phyloP scores from a whole-genome alignment of 2,113 vertebrate genomes.

The Pica pica region DNA sequence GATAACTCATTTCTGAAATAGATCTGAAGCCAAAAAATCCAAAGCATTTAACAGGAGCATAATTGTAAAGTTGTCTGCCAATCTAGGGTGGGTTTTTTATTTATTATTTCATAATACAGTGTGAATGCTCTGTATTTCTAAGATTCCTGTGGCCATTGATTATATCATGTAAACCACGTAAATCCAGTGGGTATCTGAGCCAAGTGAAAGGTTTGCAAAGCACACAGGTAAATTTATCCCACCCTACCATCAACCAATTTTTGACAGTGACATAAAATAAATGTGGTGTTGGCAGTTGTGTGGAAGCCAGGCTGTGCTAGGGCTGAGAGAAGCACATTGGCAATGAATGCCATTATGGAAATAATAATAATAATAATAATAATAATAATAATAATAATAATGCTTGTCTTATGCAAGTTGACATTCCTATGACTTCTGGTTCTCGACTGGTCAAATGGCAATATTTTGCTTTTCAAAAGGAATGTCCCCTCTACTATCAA shows the following conservation, averaged over 20 bases:
- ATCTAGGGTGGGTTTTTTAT: neutral
- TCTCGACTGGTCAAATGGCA: neutral
- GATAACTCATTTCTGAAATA: conserved; percentile 43
- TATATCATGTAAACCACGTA: neutral
- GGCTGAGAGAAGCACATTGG: neutral
- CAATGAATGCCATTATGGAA: neutral
- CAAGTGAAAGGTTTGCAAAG: neutral
- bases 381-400: no score
- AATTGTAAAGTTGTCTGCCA: neutral
- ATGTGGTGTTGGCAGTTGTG: neutral
- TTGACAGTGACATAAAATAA: neutral
- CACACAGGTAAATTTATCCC: neutral
- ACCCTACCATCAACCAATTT: neutral
- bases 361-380: neutral
- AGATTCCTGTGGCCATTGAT: neutral
- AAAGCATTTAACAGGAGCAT: neutral
- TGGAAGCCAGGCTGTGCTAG: neutral
- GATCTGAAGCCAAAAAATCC: neutral
- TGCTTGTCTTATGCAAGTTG: neutral
- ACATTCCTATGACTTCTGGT: neutral
- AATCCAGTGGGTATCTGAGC: neutral
- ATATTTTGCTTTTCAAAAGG: neutral
- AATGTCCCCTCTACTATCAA: neutral
- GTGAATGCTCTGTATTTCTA: neutral
- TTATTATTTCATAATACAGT: neutral